phyloP scores from a whole-genome alignment of 2,888 invertebrate species.

The Agonopterix heracliana region DNA sequence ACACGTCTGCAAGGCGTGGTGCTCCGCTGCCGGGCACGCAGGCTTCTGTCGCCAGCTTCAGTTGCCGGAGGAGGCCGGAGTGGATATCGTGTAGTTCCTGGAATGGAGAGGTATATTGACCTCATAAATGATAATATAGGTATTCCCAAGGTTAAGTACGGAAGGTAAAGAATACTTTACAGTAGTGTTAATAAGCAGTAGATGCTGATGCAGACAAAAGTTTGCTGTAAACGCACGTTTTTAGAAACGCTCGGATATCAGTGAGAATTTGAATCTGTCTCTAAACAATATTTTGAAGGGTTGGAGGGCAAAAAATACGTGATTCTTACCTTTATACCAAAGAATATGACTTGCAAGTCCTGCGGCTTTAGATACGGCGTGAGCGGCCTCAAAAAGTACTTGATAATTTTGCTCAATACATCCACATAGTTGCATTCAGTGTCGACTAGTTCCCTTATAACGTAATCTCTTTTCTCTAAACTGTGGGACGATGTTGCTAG shows the following conservation, averaged over 20 bases:
- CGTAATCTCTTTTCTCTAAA: constrained; percentile 93
- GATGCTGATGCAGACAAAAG: no score
- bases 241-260: no score
- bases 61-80: constrained; percentile 86
- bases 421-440: constrained; percentile 98
- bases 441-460: constrained; percentile 94
- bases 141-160: no score
- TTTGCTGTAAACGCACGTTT: no score
- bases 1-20: constrained; percentile 84
- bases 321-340: constrained; percentile 86
- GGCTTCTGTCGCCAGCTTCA: constrained; percentile 82
- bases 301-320: no score
- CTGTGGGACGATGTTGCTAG: constrained; percentile 74
- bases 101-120: background rate
- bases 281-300: no score
- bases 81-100: constrained; percentile 93
- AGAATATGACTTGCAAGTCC: constrained; percentile 89
- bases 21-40: constrained; percentile 69
- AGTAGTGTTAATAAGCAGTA: no score
- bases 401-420: constrained; percentile 89
- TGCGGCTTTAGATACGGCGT: constrained; percentile 82
- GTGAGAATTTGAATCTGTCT: no score
- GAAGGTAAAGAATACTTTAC: no score
- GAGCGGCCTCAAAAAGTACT: constrained; percentile 87
- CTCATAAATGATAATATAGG: no score